Percentiles rank a stretch among this genome's conserved stretches.
Conservation (phyloP, 2,113 vertebrate species). For the Pelecanus crispus region DNA sequence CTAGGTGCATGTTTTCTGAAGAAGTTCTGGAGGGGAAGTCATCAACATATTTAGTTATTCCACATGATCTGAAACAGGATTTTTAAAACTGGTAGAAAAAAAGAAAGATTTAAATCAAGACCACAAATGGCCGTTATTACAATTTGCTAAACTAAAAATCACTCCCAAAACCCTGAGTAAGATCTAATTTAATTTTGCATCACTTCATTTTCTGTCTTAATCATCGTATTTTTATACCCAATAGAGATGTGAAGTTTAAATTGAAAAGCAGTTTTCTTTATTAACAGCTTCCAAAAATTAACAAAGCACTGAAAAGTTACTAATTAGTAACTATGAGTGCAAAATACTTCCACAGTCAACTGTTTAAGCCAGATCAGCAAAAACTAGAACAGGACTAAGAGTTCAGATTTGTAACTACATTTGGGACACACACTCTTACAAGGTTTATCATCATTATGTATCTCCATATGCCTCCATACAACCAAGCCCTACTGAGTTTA, state of each 20-base stretch:
- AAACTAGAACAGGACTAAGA: not conserved
- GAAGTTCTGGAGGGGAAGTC: slow-evolving; percentile 82
- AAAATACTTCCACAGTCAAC: not conserved
- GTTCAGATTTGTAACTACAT: not conserved
- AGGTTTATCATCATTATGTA: not conserved
- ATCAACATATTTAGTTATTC: not conserved
- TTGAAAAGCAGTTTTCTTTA: not conserved
- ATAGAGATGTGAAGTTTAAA: not conserved
- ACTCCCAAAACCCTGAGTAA: not conserved
- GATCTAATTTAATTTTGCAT: not conserved
- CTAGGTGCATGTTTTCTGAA: slow-evolving; percentile 94
- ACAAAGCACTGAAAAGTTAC: not conserved
- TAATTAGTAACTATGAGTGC: not conserved
- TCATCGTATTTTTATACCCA: not conserved
- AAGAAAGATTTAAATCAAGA: not conserved
- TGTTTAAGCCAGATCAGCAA: not conserved
- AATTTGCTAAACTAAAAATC: not conserved
- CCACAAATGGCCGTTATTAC: not conserved
- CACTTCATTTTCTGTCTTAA: not conserved
- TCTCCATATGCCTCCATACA: not conserved
- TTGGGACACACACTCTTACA: not conserved
- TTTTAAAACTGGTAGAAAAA: not conserved
- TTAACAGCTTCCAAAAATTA: not conserved
- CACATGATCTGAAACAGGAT: not conserved
- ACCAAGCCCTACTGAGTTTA: not conserved